Evolutionary conservation across 2,113 vertebrate species (phyloP).

Genomic region (Brachypteracias leptosomus): DNA sequence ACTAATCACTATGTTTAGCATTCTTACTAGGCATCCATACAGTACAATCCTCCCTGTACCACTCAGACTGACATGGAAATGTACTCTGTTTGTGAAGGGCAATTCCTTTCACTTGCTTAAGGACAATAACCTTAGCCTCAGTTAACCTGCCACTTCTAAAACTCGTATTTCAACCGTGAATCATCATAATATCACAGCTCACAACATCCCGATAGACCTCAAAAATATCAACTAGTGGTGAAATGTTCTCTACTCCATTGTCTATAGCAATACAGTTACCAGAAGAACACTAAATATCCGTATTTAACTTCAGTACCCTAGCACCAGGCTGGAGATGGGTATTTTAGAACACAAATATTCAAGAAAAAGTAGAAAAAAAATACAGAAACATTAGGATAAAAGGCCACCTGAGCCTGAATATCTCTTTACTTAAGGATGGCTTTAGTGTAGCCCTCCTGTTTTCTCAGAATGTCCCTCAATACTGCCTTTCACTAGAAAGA

Average conservation of each 20-base stretch:
- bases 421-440: neutral
- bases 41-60: neutral
- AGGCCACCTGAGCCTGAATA: neutral
- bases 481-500: constrained; percentile 5
- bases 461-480: constrained; percentile 18
- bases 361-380: neutral
- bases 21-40: neutral
- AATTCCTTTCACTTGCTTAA: neutral
- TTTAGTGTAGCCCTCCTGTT: neutral
- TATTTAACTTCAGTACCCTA: neutral
- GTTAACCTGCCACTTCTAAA: neutral
- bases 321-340: neutral
- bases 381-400: neutral
- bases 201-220: neutral
- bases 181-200: neutral
- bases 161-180: neutral
- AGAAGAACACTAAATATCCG: neutral
- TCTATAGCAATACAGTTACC: neutral
- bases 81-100: neutral
- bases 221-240: fast-evolving
- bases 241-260: neutral
- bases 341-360: neutral
- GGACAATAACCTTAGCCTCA: neutral
- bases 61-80: neutral
- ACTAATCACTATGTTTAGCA: neutral